A percentile compares a stretch with the other conserved stretches of the same genome.
phyloP scores from a whole-genome alignment of 1,140 invertebrate genomes.

The Oppia nitens region DNA sequence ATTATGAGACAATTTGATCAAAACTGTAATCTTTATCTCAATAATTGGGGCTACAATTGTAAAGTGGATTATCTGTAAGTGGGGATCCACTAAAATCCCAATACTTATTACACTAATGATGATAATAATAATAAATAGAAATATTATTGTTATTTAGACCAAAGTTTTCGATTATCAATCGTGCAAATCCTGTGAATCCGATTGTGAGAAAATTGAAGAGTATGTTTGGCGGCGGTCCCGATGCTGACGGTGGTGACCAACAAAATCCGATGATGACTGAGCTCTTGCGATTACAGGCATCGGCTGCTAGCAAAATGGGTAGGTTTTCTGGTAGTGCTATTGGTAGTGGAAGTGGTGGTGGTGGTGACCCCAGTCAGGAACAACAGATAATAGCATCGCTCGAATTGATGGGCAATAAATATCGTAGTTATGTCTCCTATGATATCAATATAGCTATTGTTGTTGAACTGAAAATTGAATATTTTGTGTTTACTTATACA shows the following conservation, averaged over 20 bases:
- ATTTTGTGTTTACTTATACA: no score
- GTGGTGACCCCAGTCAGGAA: no score
- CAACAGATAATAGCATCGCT: neutral
- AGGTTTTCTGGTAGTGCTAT: no score
- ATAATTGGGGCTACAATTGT: constrained; percentile 13
- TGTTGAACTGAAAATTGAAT: no score
- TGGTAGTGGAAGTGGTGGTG: no score
- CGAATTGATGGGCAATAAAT: neutral
- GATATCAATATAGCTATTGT: neutral
- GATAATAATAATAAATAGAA: neutral
- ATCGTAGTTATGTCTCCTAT: neutral
- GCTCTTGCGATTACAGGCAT: neutral
- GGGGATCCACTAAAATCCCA: neutral
- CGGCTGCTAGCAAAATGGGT: neutral
- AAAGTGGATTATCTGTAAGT: constrained; percentile 11
- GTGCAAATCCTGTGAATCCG: constrained; percentile 15
- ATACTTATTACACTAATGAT: no score
- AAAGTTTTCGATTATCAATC: constrained; percentile 4
- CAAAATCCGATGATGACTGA: neutral
- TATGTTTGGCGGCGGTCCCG: neutral
- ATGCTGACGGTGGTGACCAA: neutral
- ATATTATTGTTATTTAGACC: constrained; percentile 3
- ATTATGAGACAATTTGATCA: constrained; percentile 12
- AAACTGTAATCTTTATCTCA: constrained; percentile 14
- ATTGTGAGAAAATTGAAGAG: constrained; percentile 9